These are phyloP conservation scores for Calyptommatus sinebrachiatus DNA, from an alignment of 2,113 vertebrate species.

Conservation along the genomic window DNA sequence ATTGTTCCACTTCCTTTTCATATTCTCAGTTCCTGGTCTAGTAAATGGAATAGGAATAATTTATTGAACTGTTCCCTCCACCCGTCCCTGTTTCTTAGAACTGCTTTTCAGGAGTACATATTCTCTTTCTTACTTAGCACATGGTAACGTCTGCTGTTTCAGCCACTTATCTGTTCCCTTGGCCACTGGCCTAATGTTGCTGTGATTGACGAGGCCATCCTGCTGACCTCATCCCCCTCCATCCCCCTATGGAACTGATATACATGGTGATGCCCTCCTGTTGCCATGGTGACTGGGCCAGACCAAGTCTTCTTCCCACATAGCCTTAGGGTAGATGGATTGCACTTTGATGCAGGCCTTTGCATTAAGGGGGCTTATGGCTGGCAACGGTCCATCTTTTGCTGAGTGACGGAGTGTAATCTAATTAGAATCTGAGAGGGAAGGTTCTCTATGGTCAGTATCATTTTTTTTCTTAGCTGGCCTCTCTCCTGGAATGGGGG, in stretches of 20 bases:
- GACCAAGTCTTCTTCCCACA: conserved; percentile 3
- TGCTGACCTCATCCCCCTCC: conserved; percentile 16
- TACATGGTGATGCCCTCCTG: conserved; percentile 1
- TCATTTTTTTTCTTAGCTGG: background rate
- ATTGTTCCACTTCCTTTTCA: background rate
- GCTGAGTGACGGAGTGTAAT: conserved; percentile 3
- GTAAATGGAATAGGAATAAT: background rate
- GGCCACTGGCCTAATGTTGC: conserved; percentile 12
- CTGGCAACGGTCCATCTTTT: conserved; percentile 10
- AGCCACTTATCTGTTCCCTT: conserved; percentile 23
- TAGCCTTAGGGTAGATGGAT: conserved; percentile 19
- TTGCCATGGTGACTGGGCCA: conserved; percentile 33
- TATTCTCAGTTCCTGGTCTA: background rate
- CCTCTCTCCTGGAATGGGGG: background rate
- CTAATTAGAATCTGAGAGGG: conserved; percentile 14
- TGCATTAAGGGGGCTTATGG: conserved; percentile 13
- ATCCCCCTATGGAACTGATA: background rate
- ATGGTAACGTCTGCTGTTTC: conserved; percentile 13
- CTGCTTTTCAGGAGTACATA: rapidly evolving
- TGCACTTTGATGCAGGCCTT: conserved; percentile 19
- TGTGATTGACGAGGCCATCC: conserved; percentile 17
- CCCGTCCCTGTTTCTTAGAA: background rate
- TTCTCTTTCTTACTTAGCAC: background rate
- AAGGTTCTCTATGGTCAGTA: background rate
- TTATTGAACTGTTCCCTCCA: background rate